These are phyloP conservation scores for Syrphus vitripennis DNA, from an alignment of 2,888 invertebrate species.

Conservation along the genomic window DNA sequence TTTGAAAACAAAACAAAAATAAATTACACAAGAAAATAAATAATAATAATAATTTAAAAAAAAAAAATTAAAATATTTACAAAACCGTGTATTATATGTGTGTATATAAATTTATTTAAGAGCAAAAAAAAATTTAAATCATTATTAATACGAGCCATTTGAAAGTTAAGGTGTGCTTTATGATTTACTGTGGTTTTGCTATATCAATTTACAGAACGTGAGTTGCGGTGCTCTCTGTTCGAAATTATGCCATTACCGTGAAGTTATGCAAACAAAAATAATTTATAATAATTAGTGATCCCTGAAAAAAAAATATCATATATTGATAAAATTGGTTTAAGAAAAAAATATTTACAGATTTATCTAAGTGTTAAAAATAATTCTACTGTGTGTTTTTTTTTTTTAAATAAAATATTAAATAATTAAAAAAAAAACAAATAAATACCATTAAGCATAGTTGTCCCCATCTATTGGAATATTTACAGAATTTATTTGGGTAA, in stretches of 20 bases:
- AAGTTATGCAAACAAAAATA: conserved; percentile 56
- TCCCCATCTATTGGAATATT: conserved; percentile 53
- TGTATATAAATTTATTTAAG: neutral
- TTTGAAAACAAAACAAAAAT: conserved; percentile 27
- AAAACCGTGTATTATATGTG: neutral
- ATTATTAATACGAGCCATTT: conserved; percentile 20
- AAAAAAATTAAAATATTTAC: neutral
- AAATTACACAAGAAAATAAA: neutral
- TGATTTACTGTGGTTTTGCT: conserved; percentile 40
- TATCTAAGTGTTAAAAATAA: neutral
- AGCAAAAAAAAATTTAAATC: conserved; percentile 12
- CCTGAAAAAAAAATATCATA: neutral
- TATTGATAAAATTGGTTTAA: neutral
- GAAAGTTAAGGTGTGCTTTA: conserved; percentile 52
- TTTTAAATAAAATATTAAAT: neutral
- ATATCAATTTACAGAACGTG: conserved; percentile 58
- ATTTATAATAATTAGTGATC: conserved; percentile 7
- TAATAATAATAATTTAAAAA: too few species aligned
- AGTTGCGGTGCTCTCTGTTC: conserved; percentile 37
- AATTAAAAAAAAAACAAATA: neutral
- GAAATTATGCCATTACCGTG: conserved; percentile 44
- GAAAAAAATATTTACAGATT: neutral
- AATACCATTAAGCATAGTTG: neutral
- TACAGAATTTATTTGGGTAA: conserved; percentile 60
- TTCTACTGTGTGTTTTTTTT: neutral